Percentiles rank a stretch among this genome's conserved stretches.
Evolutionary conservation across 2,797 vertebrate genomes (phyloP).

Genomic region (Phoeniculus purpureus): DNA sequence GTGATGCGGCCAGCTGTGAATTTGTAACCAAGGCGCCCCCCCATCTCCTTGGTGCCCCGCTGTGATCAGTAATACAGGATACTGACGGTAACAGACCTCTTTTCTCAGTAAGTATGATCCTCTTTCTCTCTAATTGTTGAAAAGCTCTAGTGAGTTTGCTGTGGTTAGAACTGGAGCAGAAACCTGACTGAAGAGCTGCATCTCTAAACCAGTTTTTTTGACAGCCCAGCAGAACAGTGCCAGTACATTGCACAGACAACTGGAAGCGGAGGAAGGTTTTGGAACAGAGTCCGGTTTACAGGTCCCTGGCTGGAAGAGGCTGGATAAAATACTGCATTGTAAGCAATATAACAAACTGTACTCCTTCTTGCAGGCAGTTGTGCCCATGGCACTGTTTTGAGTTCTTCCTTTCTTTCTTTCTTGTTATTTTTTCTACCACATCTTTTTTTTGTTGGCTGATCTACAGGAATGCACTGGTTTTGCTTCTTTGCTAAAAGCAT

Average conservation of each 20-base stretch:
- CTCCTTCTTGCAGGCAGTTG: conserved; percentile 79
- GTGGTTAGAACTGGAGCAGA: conserved; percentile 76
- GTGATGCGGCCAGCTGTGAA: conserved; percentile 12
- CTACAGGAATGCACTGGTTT: conserved; percentile 72
- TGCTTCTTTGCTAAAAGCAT: conserved; percentile 68
- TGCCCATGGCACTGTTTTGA: conserved; percentile 76
- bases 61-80: conserved; percentile 25
- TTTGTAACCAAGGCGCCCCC: conserved; percentile 16
- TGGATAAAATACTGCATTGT: conserved; percentile 87
- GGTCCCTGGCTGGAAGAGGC: conserved; percentile 85
- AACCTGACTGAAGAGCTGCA: conserved; percentile 80
- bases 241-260: conserved; percentile 82
- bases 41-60: not conserved
- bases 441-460: conserved; percentile 75
- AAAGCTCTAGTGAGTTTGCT: conserved; percentile 38
- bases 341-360: conserved; percentile 86
- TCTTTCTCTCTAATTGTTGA: conserved; percentile 44
- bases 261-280: conserved; percentile 86
- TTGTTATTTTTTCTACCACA: conserved; percentile 55
- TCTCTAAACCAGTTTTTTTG: conserved; percentile 85
- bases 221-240: conserved; percentile 84
- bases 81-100: conserved; percentile 34
- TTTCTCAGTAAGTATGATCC: conserved; percentile 67
- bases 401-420: conserved; percentile 68
- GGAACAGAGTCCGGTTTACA: conserved; percentile 85